A percentile compares a stretch with the other conserved stretches of the same genome.
Conservation (phyloP, 1,140 invertebrate genomes). For the roundworm (Caenorhabditis elegans) region DNA sequence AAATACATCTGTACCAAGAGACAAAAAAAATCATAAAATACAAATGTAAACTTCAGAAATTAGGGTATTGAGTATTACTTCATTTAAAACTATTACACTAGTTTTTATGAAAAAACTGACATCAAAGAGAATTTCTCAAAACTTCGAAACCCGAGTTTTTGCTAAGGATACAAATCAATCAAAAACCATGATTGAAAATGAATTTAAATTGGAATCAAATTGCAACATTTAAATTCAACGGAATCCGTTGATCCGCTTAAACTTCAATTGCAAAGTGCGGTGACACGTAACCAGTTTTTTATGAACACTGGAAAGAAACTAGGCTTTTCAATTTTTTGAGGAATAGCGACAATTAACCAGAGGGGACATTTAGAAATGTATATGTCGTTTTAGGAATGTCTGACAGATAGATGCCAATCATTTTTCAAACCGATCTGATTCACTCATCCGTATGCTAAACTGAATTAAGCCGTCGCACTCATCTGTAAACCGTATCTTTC, state of each 20-base stretch:
- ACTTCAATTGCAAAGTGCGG: too few relatives aligned
- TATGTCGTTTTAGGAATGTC: not conserved
- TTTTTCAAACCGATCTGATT: not conserved
- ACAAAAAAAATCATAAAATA: too few relatives aligned
- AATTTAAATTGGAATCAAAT: not conserved
- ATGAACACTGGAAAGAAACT: not conserved
- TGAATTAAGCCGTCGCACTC: constrained; percentile 12
- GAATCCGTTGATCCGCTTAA: too few relatives aligned
- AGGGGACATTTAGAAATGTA: not conserved
- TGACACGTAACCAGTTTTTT: constrained; percentile 22
- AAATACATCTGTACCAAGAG: too few relatives aligned
- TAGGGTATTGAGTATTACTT: too few relatives aligned
- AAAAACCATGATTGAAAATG: not conserved
- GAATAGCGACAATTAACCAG: not conserved
- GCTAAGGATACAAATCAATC: too few relatives aligned
- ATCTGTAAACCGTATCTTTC: not conserved
- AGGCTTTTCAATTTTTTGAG: too few relatives aligned
- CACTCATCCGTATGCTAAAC: constrained; percentile 7
- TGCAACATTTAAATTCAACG: not conserved
- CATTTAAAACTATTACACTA: too few relatives aligned
- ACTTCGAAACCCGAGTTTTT: too few relatives aligned
- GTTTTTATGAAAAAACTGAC: too few relatives aligned
- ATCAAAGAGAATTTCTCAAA: too few relatives aligned
- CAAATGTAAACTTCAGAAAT: too few relatives aligned
- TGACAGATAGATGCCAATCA: constrained; percentile 33